phyloP scores from a whole-genome alignment of 53 echinoderm and acorn worm species.

The Stichopus horrens region DNA sequence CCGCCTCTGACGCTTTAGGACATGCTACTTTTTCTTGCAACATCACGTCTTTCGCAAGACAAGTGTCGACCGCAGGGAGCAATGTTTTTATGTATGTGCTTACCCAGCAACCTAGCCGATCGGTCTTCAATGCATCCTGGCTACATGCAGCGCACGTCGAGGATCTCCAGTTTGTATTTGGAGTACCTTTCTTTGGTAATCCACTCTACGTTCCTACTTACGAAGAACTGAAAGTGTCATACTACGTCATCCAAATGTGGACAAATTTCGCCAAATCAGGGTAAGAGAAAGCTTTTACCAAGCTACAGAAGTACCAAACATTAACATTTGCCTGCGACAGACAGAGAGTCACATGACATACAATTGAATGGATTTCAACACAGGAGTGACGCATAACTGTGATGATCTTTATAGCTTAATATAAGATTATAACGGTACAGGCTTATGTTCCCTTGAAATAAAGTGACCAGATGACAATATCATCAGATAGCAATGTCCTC shows the following conservation, averaged over 20 bases:
- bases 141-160: neutral
- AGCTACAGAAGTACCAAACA: too few species aligned
- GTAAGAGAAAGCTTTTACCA: neutral
- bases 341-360: too few species aligned
- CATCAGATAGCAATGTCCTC: too few species aligned
- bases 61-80: neutral
- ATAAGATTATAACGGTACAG: too few species aligned
- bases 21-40: neutral
- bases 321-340: too few species aligned
- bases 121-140: neutral
- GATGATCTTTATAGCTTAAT: too few species aligned
- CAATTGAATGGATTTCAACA: too few species aligned
- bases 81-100: slow-evolving; percentile 14
- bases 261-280: slow-evolving; percentile 36
- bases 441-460: too few species aligned
- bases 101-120: slow-evolving; percentile 6
- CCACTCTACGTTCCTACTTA: neutral
- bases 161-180: neutral
- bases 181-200: neutral
- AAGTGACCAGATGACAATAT: too few species aligned
- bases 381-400: too few species aligned
- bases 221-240: slow-evolving; percentile 13
- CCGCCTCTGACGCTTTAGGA: neutral
- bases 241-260: slow-evolving; percentile 32
- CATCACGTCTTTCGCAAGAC: neutral